Conservation (phyloP, 2,888 invertebrate species). For the Neuroscelio doddi region DNA sequence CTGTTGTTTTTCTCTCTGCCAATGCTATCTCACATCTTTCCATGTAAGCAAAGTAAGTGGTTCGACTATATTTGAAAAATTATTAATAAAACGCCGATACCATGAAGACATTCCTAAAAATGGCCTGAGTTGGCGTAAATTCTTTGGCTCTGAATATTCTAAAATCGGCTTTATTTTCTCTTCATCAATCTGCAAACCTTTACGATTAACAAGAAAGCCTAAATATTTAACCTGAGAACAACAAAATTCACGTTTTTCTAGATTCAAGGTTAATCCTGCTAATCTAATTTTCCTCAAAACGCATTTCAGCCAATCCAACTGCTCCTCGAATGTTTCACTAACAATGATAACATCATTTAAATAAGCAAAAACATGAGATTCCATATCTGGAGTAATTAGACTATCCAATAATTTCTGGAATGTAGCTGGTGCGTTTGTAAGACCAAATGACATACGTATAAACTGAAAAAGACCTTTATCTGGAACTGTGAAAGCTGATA, state of each 20-base stretch:
- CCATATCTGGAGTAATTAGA: conserved; percentile 33
- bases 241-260: conserved; percentile 44
- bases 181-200: conserved; percentile 47
- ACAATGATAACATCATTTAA: conserved; percentile 45
- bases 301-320: conserved; percentile 13
- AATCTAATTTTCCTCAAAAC: conserved; percentile 14
- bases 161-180: conserved; percentile 29
- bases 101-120: conserved; percentile 59
- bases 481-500: no score
- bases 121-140: conserved; percentile 43
- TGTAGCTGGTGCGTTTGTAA: no score
- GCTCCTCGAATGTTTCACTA: conserved; percentile 41
- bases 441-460: no score
- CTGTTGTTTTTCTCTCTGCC: no score
- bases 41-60: no score
- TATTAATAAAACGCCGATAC: conserved; percentile 54
- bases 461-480: no score
- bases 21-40: no score
- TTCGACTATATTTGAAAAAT: conserved; percentile 43
- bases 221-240: conserved; percentile 47
- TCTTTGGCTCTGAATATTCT: conserved; percentile 47
- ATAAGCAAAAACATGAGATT: conserved; percentile 30
- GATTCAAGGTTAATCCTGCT: conserved; percentile 30
- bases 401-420: conserved; percentile 44
- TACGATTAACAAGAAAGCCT: conserved; percentile 53